phyloP scores from a whole-genome alignment of 2,888 invertebrate genomes.

The Romanomermis culicivorax region DNA sequence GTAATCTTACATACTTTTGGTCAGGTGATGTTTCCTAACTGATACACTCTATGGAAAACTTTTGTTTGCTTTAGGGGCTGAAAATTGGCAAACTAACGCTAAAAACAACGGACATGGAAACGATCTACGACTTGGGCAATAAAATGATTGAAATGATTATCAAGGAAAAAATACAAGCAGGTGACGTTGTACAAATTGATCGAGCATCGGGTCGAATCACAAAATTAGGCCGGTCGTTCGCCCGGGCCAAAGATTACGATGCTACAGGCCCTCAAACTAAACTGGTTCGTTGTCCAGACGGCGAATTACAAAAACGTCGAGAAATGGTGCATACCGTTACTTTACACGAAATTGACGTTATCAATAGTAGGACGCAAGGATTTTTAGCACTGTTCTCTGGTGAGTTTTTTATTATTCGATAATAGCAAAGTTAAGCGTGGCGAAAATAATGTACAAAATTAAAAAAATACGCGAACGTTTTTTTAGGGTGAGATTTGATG shows the following conservation, averaged over 20 bases:
- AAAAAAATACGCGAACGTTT: not conserved
- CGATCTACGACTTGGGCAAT: conserved; percentile 86
- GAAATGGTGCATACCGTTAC: conserved; percentile 92
- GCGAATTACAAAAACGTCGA: conserved; percentile 89
- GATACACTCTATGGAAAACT: too few species aligned
- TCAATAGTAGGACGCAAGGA: conserved; percentile 91
- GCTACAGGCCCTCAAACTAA: conserved; percentile 60
- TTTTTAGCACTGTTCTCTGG: conserved; percentile 89
- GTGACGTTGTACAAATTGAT: conserved; percentile 89
- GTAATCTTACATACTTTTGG: too few species aligned
- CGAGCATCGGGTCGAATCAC: conserved; percentile 88
- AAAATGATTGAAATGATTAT: conserved; percentile 92
- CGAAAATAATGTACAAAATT: not conserved
- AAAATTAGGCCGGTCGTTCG: conserved; percentile 67
- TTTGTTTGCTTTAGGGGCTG: too few species aligned
- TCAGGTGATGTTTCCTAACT: too few species aligned
- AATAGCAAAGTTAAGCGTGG: not conserved
- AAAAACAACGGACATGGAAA: conserved; percentile 99
- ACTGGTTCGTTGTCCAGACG: conserved; percentile 94
- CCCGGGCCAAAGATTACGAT: conserved; percentile 86
- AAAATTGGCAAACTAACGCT: conserved; percentile 52
- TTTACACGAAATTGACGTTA: conserved; percentile 96
- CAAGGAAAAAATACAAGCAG: conserved; percentile 61
- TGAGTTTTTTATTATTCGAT: conserved; percentile 19
- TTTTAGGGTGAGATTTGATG: not conserved